Percentiles rank a stretch among this genome's conserved stretches.
These are phyloP conservation scores for Ameiurus melas DNA, from an alignment of 2,113 vertebrate species.

Conservation along the genomic window DNA sequence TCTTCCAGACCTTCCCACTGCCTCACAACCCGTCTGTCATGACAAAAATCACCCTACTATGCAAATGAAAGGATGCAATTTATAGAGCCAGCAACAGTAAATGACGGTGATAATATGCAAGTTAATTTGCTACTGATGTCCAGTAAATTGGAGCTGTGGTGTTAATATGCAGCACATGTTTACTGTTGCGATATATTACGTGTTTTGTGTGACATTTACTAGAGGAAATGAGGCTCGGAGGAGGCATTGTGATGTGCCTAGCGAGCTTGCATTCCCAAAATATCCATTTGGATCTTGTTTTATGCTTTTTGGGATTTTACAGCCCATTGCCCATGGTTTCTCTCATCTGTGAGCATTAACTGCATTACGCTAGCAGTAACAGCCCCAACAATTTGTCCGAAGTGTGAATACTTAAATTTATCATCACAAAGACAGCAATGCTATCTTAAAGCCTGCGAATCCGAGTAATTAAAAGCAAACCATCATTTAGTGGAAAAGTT, in stretches of 20 bases:
- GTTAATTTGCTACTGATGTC: constrained; percentile 66
- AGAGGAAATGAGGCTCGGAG: constrained; percentile 71
- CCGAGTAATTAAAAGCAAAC: constrained; percentile 27
- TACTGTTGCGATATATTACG: constrained; percentile 65
- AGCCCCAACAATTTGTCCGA: constrained; percentile 39
- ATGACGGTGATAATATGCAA: constrained; percentile 65
- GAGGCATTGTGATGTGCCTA: constrained; percentile 71
- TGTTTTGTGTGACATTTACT: constrained; percentile 73
- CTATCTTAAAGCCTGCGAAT: constrained; percentile 4
- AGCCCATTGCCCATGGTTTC: constrained; percentile 62
- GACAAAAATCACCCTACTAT: constrained; percentile 29
- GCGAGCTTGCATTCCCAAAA: constrained; percentile 68
- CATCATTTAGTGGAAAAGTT: not conserved
- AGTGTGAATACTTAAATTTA: constrained; percentile 43
- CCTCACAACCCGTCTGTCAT: constrained; percentile 31
- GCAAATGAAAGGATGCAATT: constrained; percentile 63
- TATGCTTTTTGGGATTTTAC: constrained; percentile 71
- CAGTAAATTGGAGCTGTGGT: constrained; percentile 64
- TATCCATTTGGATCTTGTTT: constrained; percentile 68
- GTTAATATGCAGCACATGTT: constrained; percentile 66
- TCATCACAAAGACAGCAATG: constrained; percentile 30
- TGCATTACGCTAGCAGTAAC: constrained; percentile 56
- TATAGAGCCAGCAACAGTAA: constrained; percentile 66
- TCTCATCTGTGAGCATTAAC: constrained; percentile 57
- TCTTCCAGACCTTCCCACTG: constrained; percentile 1